Conservation (phyloP, 2,888 invertebrate genomes). For the Lasius fuliginosus region DNA sequence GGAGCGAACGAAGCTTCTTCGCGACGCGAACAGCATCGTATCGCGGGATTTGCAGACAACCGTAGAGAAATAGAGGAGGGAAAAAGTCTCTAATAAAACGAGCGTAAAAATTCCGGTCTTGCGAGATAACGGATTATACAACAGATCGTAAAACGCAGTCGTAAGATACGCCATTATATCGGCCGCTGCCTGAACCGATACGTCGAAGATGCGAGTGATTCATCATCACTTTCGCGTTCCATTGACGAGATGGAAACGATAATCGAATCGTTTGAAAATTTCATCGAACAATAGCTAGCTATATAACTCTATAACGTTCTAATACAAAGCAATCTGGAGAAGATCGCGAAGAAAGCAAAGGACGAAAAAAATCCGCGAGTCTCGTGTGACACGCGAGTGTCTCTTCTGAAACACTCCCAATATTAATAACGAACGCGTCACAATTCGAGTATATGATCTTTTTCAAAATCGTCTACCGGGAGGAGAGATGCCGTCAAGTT, state of each 20-base stretch:
- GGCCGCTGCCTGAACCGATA: not conserved
- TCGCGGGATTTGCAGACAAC: constrained; percentile 31
- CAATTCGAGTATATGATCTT: not conserved
- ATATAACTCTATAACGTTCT: not conserved
- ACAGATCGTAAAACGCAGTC: constrained; percentile 44
- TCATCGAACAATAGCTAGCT: not conserved
- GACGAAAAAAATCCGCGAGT: not conserved
- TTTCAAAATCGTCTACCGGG: constrained; percentile 19
- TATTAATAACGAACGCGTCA: not conserved
- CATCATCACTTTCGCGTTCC: constrained; percentile 23
- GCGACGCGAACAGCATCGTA: not conserved
- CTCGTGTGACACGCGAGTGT: not conserved
- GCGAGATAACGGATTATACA: constrained; percentile 60
- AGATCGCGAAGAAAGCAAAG: not conserved
- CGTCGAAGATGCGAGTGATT: constrained; percentile 20
- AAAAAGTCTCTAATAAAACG: constrained; percentile 23
- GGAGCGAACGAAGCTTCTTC: constrained; percentile 19
- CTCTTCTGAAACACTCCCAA: not conserved
- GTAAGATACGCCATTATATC: constrained; percentile 39
- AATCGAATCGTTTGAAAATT: not conserved
- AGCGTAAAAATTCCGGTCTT: constrained; percentile 19
- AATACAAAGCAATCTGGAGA: not conserved
- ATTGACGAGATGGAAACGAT: not conserved
- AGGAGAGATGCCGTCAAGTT: constrained; percentile 67
- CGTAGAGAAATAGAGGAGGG: constrained; percentile 6